phyloP scores from a whole-genome alignment of 2,797 vertebrate genomes.

The Lepidocolaptes lacrymiger region DNA sequence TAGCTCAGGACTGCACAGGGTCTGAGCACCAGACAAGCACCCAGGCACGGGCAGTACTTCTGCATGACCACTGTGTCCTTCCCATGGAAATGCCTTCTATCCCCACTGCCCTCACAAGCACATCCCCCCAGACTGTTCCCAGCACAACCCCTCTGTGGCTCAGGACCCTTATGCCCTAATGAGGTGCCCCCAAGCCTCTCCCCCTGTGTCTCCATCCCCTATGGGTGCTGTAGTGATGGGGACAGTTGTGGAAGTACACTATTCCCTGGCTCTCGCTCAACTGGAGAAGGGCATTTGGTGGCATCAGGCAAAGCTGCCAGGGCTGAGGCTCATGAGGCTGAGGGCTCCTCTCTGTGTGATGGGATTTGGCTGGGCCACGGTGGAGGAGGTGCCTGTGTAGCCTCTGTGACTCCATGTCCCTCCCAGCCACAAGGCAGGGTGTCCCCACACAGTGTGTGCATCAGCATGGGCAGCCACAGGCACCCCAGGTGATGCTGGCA shows the following conservation, averaged over 20 bases:
- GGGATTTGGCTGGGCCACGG: accelerated
- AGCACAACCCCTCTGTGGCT: neutral
- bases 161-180: neutral
- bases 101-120: neutral
- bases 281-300: neutral
- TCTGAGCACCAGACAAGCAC: neutral
- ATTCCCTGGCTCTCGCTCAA: neutral
- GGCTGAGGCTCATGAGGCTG: neutral
- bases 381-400: accelerated
- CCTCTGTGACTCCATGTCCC: accelerated
- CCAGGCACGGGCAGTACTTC: neutral
- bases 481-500: accelerated
- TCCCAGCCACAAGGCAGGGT: accelerated
- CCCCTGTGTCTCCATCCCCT: no score
- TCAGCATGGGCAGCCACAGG: accelerated
- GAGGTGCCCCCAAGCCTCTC: neutral
- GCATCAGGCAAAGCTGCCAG: neutral
- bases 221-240: neutral
- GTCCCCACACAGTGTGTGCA: neutral
- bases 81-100: accelerated
- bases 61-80: neutral
- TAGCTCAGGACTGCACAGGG: neutral
- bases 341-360: accelerated
- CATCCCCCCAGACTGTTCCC: accelerated
- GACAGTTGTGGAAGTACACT: neutral